Evolutionary conservation across 2,797 vertebrate species (phyloP), one percentile per base, ranked within the genome.

Genomic region (Oryzias sinensis): DNA sequence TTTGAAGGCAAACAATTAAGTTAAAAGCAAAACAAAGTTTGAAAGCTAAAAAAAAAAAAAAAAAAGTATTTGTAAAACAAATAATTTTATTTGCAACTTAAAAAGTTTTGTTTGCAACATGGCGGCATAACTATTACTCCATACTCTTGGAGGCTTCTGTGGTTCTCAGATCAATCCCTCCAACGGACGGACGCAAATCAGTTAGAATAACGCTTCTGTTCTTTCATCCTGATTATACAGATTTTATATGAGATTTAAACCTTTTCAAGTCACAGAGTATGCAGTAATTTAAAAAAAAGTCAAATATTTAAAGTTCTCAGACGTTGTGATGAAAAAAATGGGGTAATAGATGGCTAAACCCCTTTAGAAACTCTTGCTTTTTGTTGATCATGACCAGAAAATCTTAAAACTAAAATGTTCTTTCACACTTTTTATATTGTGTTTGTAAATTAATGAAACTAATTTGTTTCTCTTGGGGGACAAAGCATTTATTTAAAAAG

Each of bases 71-170:
- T 22, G 20, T 22, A 22, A 22, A 22, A 2, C 20, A 22, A 3
- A 22, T 22, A 2, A 22, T 2, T 22, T 22, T 22, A 22, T 22
- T 22, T 22, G 20, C 2, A 20, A 20, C 20, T 20, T 20, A 20
- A 20, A 20, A 20, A 20, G 20, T 20, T 20, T 20, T 20, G 20
- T 20, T 20, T 20, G 20, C 1, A 22, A 22, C 20, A 22, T 22
- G 20, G 20, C 2, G 20, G 20, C 20, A 22, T 22, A 22, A 22
- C 2, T 22, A 22, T 22, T 22, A 2, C 20, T 22, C 85, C 83
- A 82, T 79, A 87, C 64, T 77, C 84, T 77, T 51, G 53, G n/a
- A 67, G 64, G 43, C 62, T 15, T 18, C 47, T 25, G 56, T 15
- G 8, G 47, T 56, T 49, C 65, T 60, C 27, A 43, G 6, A 16